Base-by-base conservation (phyloP, 2,888 invertebrate genomes). In the Tachina fera region DNA sequence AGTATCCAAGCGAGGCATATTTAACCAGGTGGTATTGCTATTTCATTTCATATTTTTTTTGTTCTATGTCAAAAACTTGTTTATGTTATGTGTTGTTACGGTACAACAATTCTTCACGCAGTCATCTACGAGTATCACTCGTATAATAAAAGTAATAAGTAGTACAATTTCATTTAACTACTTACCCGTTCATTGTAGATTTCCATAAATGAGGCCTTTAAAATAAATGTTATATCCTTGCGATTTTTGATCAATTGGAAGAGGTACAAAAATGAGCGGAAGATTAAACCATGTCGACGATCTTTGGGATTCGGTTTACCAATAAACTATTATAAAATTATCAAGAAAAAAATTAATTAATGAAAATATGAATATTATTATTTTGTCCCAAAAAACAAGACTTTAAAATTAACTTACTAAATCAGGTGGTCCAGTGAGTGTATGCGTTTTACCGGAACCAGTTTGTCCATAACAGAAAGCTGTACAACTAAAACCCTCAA, bases 401-500 rank as follows among this genome's bases (percentile, higher is more conserved):
- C 10, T 43, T 8, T 5, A 13, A 61, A 74, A 53, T 13, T 13
- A 31, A 91, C 94, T 94, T 92, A 97, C 97, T 94, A 97, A 93
- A 88, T 96, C 96, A 0, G 97, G 97, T 13, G 97, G 97, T 87
- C 98, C 98, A 0, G 98, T 98, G 77, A 98, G 94, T 0, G 98
- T 98, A 91, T 98, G 98, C 0, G 98, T 98, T 93, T 98, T 98
- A 8, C 98, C 98, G 88, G 98, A 98, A 60, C 98, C 98, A 0
- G 98, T 98, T 93, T 98, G 98, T 1, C 98, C 98, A 93, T 98
- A 98, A 91, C 98, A 98, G 87, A 98, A 97, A 41, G 96, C 97
- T 1, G 98, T 98, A 90, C 98, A 97, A 45, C 97, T 96, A 92
- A 98, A 98, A 31, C 98, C 98, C 91, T 98, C 97, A 51, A 98